Evolutionary conservation across 2,888 invertebrate genomes (phyloP).

Genomic region (Steromphala cineraria): DNA sequence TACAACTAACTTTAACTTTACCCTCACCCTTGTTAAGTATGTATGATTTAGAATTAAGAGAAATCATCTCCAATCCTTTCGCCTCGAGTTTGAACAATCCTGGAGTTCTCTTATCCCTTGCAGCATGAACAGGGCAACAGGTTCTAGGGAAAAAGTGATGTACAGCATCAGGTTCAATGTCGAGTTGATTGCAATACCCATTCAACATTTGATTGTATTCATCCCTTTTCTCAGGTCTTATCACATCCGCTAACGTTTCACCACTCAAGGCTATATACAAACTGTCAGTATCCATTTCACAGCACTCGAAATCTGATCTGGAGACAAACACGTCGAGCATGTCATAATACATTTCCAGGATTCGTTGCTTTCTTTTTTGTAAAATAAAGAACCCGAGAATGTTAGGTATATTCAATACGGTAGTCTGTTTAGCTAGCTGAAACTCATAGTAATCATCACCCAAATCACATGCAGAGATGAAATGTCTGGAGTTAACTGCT

Average conservation of each 20-base stretch:
- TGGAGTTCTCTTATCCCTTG: background rate
- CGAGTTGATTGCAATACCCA: background rate
- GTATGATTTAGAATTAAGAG: background rate
- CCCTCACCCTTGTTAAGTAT: background rate
- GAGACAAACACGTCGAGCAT: background rate
- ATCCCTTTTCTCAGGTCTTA: background rate
- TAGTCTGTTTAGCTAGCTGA: background rate
- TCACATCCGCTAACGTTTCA: background rate
- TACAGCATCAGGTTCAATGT: background rate
- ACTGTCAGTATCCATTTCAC: background rate
- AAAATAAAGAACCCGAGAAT: background rate
- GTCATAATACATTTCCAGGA: background rate
- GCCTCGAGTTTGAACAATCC: constrained; percentile 3
- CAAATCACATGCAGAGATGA: background rate
- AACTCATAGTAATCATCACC: background rate
- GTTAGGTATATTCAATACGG: background rate
- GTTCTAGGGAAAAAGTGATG: background rate
- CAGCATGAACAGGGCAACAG: background rate
- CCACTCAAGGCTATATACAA: background rate
- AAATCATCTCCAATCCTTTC: background rate
- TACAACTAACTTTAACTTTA: background rate
- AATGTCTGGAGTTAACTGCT: background rate
- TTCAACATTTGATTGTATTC: background rate
- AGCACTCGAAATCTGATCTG: background rate
- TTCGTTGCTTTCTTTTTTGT: background rate